Evolutionary conservation across 1,140 invertebrate species (phyloP).

Genomic region (Listronotus oregonensis): DNA sequence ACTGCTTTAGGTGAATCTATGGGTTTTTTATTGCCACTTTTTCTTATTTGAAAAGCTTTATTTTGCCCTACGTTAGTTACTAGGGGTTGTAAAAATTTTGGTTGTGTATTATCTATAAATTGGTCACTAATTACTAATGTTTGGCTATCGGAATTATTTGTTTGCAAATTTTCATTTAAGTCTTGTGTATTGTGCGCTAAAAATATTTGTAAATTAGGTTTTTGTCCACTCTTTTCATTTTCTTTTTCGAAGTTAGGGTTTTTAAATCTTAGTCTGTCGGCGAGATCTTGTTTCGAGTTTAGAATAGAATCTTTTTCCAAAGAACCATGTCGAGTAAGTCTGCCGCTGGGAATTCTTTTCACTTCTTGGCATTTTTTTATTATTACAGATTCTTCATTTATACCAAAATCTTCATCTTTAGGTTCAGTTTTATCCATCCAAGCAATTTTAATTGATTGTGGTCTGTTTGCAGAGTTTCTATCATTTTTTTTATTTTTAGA

Average conservation of each 20-base stretch:
- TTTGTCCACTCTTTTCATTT: constrained; percentile 60
- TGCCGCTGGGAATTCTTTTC: constrained; percentile 34
- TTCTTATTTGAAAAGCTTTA: constrained; percentile 49
- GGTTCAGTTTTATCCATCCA: constrained; percentile 42
- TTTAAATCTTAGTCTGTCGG: constrained; percentile 57
- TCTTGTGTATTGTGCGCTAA: constrained; percentile 58
- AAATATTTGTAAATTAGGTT: constrained; percentile 63
- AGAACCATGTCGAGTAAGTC: constrained; percentile 38
- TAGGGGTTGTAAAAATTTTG: constrained; percentile 45
- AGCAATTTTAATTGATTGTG: constrained; percentile 46
- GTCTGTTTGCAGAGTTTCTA: constrained; percentile 31
- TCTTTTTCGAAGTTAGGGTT: constrained; percentile 32
- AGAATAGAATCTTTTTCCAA: constrained; percentile 59
- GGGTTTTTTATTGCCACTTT: constrained; percentile 28
- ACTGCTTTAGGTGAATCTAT: constrained; percentile 15
- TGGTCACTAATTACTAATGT: constrained; percentile 7
- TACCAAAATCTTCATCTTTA: not conserved
- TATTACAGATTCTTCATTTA: constrained; percentile 43
- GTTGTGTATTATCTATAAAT: constrained; percentile 18
- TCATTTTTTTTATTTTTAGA: constrained; percentile 38
- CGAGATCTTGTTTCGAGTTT: constrained; percentile 60
- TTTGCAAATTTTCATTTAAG: constrained; percentile 24
- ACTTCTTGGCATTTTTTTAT: constrained; percentile 50
- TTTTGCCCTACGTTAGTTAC: constrained; percentile 27
- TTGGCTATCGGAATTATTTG: not conserved